A percentile compares a stretch with the other conserved stretches of the same genome.
These are phyloP conservation scores for Oscheius myriophilus DNA, from an alignment of 2,888 invertebrate species.

Conservation along the genomic window DNA sequence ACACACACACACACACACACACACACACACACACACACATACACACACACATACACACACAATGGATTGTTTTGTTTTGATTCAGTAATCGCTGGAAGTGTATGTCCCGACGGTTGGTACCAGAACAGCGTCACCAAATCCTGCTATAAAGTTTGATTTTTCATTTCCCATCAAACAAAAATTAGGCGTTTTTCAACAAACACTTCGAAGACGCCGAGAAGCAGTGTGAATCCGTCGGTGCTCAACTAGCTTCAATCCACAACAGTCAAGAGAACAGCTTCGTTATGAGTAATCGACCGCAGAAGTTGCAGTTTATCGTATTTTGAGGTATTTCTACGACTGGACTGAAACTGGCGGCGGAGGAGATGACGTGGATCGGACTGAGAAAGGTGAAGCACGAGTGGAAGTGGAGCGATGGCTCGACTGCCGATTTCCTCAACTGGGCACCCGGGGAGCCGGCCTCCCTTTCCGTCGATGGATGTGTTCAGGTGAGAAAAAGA, in stretches of 20 bases:
- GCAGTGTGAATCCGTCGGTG: slow-evolving; percentile 5
- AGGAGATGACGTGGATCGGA: slow-evolving; percentile 25
- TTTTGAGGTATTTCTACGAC: slow-evolving; percentile 9
- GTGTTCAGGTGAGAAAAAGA: neutral
- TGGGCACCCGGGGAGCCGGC: slow-evolving; percentile 20
- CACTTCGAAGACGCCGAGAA: slow-evolving; percentile 4
- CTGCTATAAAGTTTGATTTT: slow-evolving; percentile 14
- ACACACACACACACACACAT: too few species aligned
- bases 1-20: too few species aligned
- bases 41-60: too few species aligned
- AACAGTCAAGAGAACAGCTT: slow-evolving; percentile 6
- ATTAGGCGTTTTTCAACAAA: slow-evolving; percentile 12
- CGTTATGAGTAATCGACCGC: neutral
- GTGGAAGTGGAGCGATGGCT: slow-evolving; percentile 19
- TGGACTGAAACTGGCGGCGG: slow-evolving; percentile 8
- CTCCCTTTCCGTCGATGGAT: slow-evolving; percentile 3
- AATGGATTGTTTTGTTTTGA: neutral
- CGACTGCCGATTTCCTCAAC: slow-evolving; percentile 14
- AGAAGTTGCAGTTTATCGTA: neutral
- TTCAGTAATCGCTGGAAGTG: neutral
- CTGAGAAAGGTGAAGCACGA: slow-evolving; percentile 9
- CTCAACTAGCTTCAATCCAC: slow-evolving; percentile 20
- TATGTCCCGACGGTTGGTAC: slow-evolving; percentile 9
- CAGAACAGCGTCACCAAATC: neutral
- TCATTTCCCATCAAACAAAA: neutral